Base-by-base conservation (phyloP, 2,797 vertebrate species). In the Moxostoma hubbsi region DNA sequence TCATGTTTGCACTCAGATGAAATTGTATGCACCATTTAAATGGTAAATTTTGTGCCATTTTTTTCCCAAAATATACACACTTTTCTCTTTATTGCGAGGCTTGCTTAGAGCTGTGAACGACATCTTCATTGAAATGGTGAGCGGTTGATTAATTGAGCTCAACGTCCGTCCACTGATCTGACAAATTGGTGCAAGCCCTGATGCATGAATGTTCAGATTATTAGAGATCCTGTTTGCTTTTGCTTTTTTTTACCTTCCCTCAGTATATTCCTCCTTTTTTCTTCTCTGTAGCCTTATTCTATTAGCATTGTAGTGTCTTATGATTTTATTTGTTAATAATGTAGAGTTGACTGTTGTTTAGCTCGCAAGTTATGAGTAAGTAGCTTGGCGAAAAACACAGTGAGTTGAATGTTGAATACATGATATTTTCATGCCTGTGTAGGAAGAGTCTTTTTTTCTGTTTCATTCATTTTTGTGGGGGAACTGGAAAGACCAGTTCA, bases 401-500 rank as follows among this genome's bases (percentile, higher is more conserved):
- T 24, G 24, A 24, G 24, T 24, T 24, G 24, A 24, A 24, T 24
- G 2, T 24, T 24, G 2, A 24, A 24, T 24, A 24, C 24, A 24
- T 1, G 1, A 24, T 24, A 24, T 24, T 24, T 24, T 24, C 24
- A 24, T 24, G 24, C 24, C 45, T 18, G 45, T 71, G 16, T 79
- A 65, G 73, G 61, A 45, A 75, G 57, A 70, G 76, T 58, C 55
- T 73, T 18, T 70, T 65, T 16, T 24, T 24, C 24, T 24, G 1
- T 80, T 62, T 43, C 74, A 46, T 24, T 49, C 49, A 59, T 64
- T 12, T 50, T 81, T 83, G 78, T 69, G 7, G 53, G 70, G 64
- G 1, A 91, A 91, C 88, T 86, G 84, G 90, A 85, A 75, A 53
- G 82, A 90, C 89, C 76, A 61, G 88, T 92, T 91, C 73, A 82